Percentiles rank a stretch among this genome's conserved stretches.
Conservation (phyloP, 2,888 invertebrate species). For the Coecobrya sp. region DNA sequence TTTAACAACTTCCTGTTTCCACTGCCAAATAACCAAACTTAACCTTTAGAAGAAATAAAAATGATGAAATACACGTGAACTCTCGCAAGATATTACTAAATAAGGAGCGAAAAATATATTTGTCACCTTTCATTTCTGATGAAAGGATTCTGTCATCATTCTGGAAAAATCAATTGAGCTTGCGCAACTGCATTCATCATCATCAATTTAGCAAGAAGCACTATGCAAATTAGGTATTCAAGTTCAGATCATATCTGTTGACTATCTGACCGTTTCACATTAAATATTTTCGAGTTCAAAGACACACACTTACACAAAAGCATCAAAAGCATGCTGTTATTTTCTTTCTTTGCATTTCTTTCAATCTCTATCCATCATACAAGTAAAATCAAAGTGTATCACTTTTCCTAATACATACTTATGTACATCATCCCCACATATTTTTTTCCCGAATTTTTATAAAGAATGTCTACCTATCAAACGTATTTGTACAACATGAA, state of each 20-base stretch:
- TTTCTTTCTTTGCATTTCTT: background rate
- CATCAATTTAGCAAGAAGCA: too few species aligned
- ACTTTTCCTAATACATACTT: too few species aligned
- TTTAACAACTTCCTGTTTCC: slow-evolving; percentile 58
- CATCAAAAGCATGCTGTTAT: background rate
- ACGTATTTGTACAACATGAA: too few species aligned
- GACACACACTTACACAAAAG: slow-evolving; percentile 26
- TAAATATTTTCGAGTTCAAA: slow-evolving; percentile 59
- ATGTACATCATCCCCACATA: too few species aligned
- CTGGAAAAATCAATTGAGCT: background rate
- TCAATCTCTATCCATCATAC: background rate
- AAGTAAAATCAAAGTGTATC: background rate
- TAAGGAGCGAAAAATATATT: too few species aligned
- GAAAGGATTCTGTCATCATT: background rate
- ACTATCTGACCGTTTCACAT: slow-evolving; percentile 60
- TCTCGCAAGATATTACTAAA: too few species aligned
- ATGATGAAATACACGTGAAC: background rate
- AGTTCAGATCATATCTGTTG: slow-evolving; percentile 48
- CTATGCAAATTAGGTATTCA: slow-evolving; percentile 25
- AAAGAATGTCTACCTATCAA: too few species aligned
- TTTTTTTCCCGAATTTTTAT: too few species aligned
- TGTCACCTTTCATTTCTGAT: background rate
- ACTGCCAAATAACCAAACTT: background rate
- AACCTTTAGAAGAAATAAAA: background rate
- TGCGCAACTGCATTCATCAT: background rate